These are phyloP conservation scores for Drosophila varians DNA, from an alignment of 1,140 invertebrate genomes.

Conservation along the genomic window DNA sequence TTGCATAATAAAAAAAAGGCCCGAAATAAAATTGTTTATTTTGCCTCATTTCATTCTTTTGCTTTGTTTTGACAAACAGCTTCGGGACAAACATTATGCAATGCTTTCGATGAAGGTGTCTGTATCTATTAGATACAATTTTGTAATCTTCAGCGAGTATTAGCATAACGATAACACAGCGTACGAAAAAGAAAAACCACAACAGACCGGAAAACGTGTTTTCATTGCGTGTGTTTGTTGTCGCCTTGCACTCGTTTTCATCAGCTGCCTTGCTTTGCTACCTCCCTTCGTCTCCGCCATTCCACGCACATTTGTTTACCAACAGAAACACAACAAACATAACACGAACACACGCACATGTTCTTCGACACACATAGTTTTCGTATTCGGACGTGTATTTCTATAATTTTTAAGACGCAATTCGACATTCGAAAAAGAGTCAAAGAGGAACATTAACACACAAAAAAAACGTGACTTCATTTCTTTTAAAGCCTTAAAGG, in stretches of 20 bases:
- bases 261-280: slow-evolving; percentile 49
- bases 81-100: slow-evolving; percentile 65
- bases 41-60: slow-evolving; percentile 13
- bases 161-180: slow-evolving; percentile 24
- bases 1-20: slow-evolving; percentile 36
- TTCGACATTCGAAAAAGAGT: slow-evolving; percentile 21
- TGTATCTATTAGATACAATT: slow-evolving; percentile 42
- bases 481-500: background rate
- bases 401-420: slow-evolving; percentile 53
- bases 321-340: slow-evolving; percentile 48
- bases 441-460: slow-evolving; percentile 8
- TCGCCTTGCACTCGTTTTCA: slow-evolving; percentile 40
- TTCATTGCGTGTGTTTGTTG: slow-evolving; percentile 28
- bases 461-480: slow-evolving; percentile 10
- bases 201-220: slow-evolving; percentile 55
- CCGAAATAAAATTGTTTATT: slow-evolving; percentile 33
- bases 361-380: no score
- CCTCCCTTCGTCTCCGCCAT: slow-evolving; percentile 33
- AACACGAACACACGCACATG: slow-evolving; percentile 8
- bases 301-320: slow-evolving; percentile 75
- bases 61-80: slow-evolving; percentile 58
- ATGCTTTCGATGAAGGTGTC: slow-evolving; percentile 30
- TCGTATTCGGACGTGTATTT: slow-evolving; percentile 21
- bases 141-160: slow-evolving; percentile 21
- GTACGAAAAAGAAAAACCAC: slow-evolving; percentile 22